Conservation (phyloP, 2,797 vertebrate genomes). For the Cottoperca gobio region DNA sequence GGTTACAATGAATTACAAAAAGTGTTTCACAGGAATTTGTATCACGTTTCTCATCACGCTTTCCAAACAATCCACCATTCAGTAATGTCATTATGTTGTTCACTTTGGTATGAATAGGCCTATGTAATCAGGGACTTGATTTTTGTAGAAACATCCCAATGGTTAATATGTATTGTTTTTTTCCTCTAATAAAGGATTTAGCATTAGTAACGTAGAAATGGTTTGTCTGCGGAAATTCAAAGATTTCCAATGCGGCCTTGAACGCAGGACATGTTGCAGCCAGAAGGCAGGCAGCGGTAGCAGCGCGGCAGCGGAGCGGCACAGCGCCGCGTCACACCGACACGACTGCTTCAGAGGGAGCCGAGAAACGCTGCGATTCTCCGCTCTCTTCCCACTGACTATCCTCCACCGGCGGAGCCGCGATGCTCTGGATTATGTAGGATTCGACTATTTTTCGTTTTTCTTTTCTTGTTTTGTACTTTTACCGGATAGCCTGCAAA, state of each 20-base stretch:
- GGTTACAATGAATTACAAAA: not conserved
- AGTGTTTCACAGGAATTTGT: not conserved
- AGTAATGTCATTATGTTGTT: not conserved
- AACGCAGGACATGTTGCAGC: constrained; percentile 65
- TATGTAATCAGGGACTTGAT: not conserved
- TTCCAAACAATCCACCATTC: not conserved
- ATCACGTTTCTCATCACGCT: not conserved
- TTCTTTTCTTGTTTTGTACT: constrained; percentile 54
- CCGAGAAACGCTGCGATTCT: constrained; percentile 29
- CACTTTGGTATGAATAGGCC: not conserved
- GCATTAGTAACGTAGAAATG: not conserved
- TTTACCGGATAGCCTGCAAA: constrained; percentile 57
- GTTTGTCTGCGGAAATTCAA: rapidly evolving
- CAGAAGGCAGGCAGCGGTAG: constrained; percentile 55
- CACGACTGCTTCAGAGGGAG: constrained; percentile 40
- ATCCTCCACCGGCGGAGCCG: constrained; percentile 39
- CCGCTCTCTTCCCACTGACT: constrained; percentile 30
- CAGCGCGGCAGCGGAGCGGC: constrained; percentile 65
- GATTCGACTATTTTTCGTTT: constrained; percentile 54
- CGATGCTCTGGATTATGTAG: constrained; percentile 78
- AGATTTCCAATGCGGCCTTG: not conserved
- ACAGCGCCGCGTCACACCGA: constrained; percentile 68
- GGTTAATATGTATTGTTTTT: not conserved
- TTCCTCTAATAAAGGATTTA: rapidly evolving
- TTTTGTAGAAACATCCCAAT: not conserved